Base-by-base conservation (phyloP, 2,797 vertebrate genomes). In the Synaphobranchus kaupii region DNA sequence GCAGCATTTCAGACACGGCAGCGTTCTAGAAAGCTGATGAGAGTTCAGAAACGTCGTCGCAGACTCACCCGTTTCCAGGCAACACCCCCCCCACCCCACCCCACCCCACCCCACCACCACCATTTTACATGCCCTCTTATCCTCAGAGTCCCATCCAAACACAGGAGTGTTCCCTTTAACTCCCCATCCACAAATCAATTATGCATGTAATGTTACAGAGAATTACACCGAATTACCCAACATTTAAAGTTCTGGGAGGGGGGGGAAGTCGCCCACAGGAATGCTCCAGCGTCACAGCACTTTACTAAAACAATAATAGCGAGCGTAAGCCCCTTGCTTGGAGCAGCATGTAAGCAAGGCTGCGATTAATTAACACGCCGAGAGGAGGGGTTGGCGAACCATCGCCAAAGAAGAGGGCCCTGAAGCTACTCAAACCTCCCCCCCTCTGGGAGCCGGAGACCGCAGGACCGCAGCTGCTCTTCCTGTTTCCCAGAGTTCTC, bases 151-250 rank as follows among this genome's bases (percentile, higher is more conserved):
- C 73, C 39, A 78, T 80, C 22, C 44, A 48, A 80, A 48, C 4
- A n/a, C 39, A 80, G 22, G 76, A 48, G 76, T 20, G 44, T 22
- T 22, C 8, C 44, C 31, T 94, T 95, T 93, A 92, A 93, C 92
- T 93, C 91, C 89, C 93, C 88, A 86, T 92, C 95, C 94, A 94
- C 93, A 90, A 96, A 96, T 96, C 94, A 97, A 95, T 95, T 94
- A 96, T 95, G 94, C 94, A 95, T 92, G 90, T 85, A 85, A 90
- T 89, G 94, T 94, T 93, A 92, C 92, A 93, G 92, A 93, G 93
- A 94, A 94, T 94, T 94, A 94, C 93, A 90, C 93, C 88, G 91
- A 90, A 91, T 94, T 94, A 91, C 82, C 86, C n/a, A 66, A 52
- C 31, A 54, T 48, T 58, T 48, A 86, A 86, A 88, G 86, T 91